Evolutionary conservation across 1,140 invertebrate genomes (phyloP).

Genomic region (Dufourea novaeangliae): DNA sequence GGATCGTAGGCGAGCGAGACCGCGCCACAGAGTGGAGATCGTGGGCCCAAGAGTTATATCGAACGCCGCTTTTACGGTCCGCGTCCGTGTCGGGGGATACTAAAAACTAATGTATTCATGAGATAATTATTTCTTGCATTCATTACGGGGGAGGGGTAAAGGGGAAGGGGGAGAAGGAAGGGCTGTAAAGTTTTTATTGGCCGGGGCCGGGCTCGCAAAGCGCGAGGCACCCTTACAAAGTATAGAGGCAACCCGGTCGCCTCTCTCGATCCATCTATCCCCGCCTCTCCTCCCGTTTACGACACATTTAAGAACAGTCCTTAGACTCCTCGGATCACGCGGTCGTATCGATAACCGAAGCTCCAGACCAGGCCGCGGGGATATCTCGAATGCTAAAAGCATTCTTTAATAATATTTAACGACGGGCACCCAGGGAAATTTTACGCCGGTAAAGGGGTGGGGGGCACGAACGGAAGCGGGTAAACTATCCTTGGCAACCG

Average conservation of each 20-base stretch:
- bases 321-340: conserved; percentile 34
- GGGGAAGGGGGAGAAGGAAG: background rate
- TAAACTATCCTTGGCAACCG: background rate
- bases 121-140: conserved; percentile 81
- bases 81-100: conserved; percentile 70
- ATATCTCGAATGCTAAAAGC: conserved; percentile 62
- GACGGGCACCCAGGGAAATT: background rate
- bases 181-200: conserved; percentile 1
- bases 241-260: conserved; percentile 43
- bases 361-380: conserved; percentile 36
- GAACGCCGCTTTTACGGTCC: conserved; percentile 68
- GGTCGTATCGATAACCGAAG: conserved; percentile 52
- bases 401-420: conserved; percentile 62
- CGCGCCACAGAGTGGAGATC: conserved; percentile 59
- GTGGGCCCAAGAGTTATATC: conserved; percentile 67
- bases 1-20: conserved; percentile 49
- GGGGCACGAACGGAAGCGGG: background rate
- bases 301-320: conserved; percentile 65
- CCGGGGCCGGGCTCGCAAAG: conserved; percentile 37
- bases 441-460: no score
- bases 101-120: conserved; percentile 80
- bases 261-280: background rate
- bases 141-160: conserved; percentile 65
- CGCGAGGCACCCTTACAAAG: conserved; percentile 75
- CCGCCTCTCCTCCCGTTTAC: conserved; percentile 57